Evolutionary conservation across 2,797 vertebrate species (phyloP).

Genomic region (Steatocranus sp.): DNA sequence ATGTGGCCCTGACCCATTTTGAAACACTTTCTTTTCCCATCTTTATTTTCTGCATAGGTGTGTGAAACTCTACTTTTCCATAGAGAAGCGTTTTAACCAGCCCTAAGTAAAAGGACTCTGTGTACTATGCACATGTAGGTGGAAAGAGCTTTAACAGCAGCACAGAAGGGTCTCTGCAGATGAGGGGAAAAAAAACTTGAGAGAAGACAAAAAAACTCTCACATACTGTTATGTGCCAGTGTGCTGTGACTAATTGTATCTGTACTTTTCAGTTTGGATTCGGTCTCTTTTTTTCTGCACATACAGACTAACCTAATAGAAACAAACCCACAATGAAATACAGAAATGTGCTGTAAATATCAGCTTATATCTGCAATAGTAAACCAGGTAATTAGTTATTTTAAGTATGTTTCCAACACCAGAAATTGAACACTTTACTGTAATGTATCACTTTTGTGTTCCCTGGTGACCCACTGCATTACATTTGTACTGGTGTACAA

Average conservation of each 20-base stretch:
- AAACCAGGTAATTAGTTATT: background rate
- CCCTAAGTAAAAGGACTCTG: background rate
- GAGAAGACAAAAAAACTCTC: background rate
- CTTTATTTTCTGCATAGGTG: background rate
- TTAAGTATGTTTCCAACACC: background rate
- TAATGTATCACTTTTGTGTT: background rate
- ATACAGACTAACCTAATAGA: background rate
- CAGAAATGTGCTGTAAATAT: background rate
- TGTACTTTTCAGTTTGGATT: background rate
- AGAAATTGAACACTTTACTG: background rate
- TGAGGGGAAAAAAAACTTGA: background rate
- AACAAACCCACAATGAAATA: background rate
- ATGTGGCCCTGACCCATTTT: background rate
- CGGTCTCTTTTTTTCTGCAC: background rate
- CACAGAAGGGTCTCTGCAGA: background rate
- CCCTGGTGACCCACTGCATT: background rate
- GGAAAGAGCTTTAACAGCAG: background rate
- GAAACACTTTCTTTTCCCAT: background rate
- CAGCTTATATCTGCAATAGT: background rate
- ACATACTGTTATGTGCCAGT: background rate
- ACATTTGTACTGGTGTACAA: background rate
- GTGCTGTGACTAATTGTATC: background rate
- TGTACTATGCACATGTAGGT: background rate
- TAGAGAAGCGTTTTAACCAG: background rate
- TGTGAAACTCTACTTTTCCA: background rate